Evolutionary conservation across 2,888 invertebrate species (phyloP), one percentile per base, ranked within the genome.

Genomic region (Phyllotreta cruciferae): DNA sequence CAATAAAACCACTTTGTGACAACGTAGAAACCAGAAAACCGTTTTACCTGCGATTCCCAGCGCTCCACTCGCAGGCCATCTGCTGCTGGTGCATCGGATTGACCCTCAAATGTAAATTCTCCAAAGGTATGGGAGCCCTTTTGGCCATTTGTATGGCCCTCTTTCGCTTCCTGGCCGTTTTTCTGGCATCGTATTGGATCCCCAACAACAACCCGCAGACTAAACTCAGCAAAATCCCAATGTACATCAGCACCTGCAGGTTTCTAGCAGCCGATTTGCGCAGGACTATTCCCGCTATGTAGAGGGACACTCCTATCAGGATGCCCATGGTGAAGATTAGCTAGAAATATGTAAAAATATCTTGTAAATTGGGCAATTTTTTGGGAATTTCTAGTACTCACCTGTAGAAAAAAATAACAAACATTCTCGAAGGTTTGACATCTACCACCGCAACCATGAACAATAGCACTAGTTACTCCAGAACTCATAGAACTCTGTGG

Each of bases 371-470:
- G n/a, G n/a, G n/a, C n/a, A n/a, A n/a, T 11, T 50, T 35, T 38
- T 2, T 7, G 10, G 34, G 6, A 6, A 10, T 45, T 11, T 14
- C 8, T 44, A n/a, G n/a, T n/a, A 68, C 69, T 71, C 75, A 88
- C 88, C 84, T 88, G 88, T 74, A 89, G 82, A 74, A 88, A 87
- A 78, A 88, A 88, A 79, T 88, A 88, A 81, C 88, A 89, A 71
- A 88, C 87, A 82, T 88, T 88, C 83, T 89, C 88, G 82, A 87
- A 87, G 68, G 87, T 87, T 67, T 87, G 86, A 70, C 89, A 89
- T 75, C 87, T 88, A 3, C 89, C 89, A 8, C 88, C 88, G 78
- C 89, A 89, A 24, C 88, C 88, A 66, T 88, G 86, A 64, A 88
- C 85, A 13, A 49, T 52, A 55, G 85, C 85, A 64, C 80, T 81